Conservation (phyloP, 2,113 vertebrate species). For the Alexandromys fortis region DNA sequence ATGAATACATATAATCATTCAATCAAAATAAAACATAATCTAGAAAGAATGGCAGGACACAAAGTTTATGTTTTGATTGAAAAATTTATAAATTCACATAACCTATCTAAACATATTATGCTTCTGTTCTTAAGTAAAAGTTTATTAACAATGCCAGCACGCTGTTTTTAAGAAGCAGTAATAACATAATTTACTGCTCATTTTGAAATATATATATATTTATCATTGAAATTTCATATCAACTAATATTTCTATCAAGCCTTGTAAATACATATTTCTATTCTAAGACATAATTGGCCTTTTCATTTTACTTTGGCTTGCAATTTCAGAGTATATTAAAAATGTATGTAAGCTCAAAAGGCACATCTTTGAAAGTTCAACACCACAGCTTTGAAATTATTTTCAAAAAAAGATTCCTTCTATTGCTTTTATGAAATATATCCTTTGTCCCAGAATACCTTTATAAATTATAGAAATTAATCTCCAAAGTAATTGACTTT, state of each 20-base stretch:
- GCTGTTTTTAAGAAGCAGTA: constrained; percentile 13
- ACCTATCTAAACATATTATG: constrained; percentile 14
- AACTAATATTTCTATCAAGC: constrained; percentile 19
- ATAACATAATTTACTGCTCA: background rate
- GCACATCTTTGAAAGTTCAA: background rate
- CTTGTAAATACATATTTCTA: constrained; percentile 23
- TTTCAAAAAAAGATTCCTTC: constrained; percentile 16
- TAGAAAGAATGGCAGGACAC: background rate
- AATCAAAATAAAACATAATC: constrained; percentile 15
- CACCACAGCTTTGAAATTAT: constrained; percentile 34
- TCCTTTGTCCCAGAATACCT: constrained; percentile 57
- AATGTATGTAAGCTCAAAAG: constrained; percentile 23
- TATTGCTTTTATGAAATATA: constrained; percentile 33
- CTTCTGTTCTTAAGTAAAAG: constrained; percentile 33
- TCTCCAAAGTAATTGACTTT: constrained; percentile 66
- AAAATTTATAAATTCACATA: constrained; percentile 13
- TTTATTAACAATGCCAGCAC: background rate
- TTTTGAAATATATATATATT: background rate
- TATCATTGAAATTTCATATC: constrained; percentile 16
- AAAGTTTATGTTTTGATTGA: constrained; percentile 41
- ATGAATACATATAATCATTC: background rate
- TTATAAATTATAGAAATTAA: constrained; percentile 55
- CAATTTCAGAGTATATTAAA: constrained; percentile 56
- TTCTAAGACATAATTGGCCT: constrained; percentile 40
- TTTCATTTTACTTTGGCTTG: background rate